Percentiles rank a stretch among this genome's conserved stretches.
Conservation (phyloP, 1,140 invertebrate species). For the Sminthurinus signatus region DNA sequence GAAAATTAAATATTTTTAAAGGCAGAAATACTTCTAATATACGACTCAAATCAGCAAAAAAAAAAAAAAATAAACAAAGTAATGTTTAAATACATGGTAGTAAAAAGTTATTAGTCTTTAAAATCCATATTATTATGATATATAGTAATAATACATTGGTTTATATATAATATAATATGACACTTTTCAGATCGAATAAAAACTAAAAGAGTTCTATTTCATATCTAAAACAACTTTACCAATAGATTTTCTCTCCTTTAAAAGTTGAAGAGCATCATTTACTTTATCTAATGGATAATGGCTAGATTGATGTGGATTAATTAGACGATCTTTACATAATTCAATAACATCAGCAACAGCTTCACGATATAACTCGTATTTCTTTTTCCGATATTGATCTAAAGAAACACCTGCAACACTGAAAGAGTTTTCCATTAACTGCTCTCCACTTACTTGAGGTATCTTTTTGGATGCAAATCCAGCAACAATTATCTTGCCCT, state of each 20-base stretch:
- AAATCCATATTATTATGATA: too few species aligned
- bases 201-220: slow-evolving; percentile 29
- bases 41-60: too few species aligned
- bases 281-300: slow-evolving; percentile 49
- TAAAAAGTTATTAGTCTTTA: too few species aligned
- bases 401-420: slow-evolving; percentile 54
- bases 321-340: slow-evolving; percentile 49
- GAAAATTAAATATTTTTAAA: too few species aligned
- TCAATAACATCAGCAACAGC: slow-evolving; percentile 50
- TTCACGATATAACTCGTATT: slow-evolving; percentile 47
- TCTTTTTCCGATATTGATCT: slow-evolving; percentile 49
- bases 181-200: too few species aligned
- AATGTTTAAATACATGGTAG: too few species aligned
- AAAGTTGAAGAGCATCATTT: slow-evolving; percentile 50
- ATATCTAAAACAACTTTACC: slow-evolving; percentile 51
- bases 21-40: too few species aligned
- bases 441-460: slow-evolving; percentile 45
- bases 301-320: slow-evolving; percentile 49
- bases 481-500: slow-evolving; percentile 54
- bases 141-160: too few species aligned
- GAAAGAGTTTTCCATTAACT: slow-evolving; percentile 46
- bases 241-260: slow-evolving; percentile 49
- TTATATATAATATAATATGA: too few species aligned
- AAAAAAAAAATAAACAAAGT: too few species aligned
- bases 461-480: slow-evolving; percentile 51